Conservation (phyloP, 2,888 invertebrate genomes). For the Aethes cnicana region DNA sequence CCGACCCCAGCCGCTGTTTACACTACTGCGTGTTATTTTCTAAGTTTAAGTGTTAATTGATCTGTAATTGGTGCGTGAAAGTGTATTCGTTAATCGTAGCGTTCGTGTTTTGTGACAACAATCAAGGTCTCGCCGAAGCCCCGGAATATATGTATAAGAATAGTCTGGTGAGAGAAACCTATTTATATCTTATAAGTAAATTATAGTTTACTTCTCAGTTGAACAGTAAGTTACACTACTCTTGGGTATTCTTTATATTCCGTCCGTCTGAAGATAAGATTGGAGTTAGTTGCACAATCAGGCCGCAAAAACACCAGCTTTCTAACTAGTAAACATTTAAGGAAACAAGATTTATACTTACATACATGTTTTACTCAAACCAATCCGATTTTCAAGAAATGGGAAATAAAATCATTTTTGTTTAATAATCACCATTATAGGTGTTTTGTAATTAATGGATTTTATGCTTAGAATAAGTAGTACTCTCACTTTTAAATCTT, state of each 20-base stretch:
- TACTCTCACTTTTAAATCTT: no score
- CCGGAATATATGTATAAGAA: slow-evolving; percentile 45
- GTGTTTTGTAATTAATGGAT: no score
- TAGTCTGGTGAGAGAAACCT: slow-evolving; percentile 21
- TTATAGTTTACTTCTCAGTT: not conserved
- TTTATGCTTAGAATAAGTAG: no score
- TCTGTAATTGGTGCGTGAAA: slow-evolving; percentile 4
- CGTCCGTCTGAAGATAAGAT: not conserved
- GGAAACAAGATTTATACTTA: slow-evolving; percentile 44
- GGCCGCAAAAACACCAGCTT: slow-evolving; percentile 39
- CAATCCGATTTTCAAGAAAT: no score
- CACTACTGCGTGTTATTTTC: slow-evolving; percentile 32
- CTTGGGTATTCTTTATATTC: not conserved
- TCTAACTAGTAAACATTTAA: slow-evolving; percentile 50
- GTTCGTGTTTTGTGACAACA: slow-evolving; percentile 43
- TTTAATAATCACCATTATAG: no score
- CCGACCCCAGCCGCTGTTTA: slow-evolving; percentile 22
- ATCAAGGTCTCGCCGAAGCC: slow-evolving; percentile 50
- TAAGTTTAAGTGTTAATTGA: slow-evolving; percentile 24
- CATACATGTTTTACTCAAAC: no score
- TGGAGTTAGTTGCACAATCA: slow-evolving; percentile 19
- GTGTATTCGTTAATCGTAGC: slow-evolving; percentile 36
- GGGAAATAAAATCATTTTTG: no score
- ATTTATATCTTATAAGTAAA: slow-evolving; percentile 19
- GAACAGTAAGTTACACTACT: no score